These are phyloP conservation scores for Catocala nupta DNA, from an alignment of 2,888 invertebrate species.

Conservation along the genomic window DNA sequence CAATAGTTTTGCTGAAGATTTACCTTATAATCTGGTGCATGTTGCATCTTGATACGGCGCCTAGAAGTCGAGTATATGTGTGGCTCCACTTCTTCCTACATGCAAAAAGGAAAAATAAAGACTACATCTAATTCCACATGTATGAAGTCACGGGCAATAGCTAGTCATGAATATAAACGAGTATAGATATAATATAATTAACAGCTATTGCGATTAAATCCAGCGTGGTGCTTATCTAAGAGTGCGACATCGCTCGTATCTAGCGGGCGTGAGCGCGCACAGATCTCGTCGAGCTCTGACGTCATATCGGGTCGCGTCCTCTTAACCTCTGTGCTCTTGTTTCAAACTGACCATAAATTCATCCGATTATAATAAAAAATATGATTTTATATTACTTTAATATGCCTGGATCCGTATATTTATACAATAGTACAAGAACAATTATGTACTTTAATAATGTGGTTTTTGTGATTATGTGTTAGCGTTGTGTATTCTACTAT, in stretches of 20 bases:
- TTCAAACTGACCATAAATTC: slow-evolving; percentile 62
- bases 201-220: slow-evolving; percentile 47
- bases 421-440: no score
- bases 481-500: no score
- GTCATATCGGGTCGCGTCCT: slow-evolving; percentile 70
- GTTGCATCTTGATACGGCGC: no score
- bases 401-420: not conserved
- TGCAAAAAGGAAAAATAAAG: not conserved
- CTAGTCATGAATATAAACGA: no score
- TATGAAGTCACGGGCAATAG: no score
- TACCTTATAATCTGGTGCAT: no score
- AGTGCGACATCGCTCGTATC: slow-evolving; percentile 63
- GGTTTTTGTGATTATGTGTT: no score
- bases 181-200: slow-evolving; percentile 10
- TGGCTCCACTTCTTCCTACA: not conserved
- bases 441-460: no score
- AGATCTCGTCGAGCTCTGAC: slow-evolving; percentile 60
- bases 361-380: slow-evolving; percentile 62
- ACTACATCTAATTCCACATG: no score
- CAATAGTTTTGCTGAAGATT: no score
- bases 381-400: slow-evolving; percentile 25
- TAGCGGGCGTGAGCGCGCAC: slow-evolving; percentile 56
- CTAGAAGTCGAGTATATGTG: no score
- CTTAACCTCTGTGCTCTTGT: slow-evolving; percentile 71
- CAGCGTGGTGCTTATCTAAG: slow-evolving; percentile 61